A percentile compares a stretch with the other conserved stretches of the same genome.
These are phyloP conservation scores for Spodoptera litura DNA, from an alignment of 1,140 invertebrate genomes.

Conservation along the genomic window DNA sequence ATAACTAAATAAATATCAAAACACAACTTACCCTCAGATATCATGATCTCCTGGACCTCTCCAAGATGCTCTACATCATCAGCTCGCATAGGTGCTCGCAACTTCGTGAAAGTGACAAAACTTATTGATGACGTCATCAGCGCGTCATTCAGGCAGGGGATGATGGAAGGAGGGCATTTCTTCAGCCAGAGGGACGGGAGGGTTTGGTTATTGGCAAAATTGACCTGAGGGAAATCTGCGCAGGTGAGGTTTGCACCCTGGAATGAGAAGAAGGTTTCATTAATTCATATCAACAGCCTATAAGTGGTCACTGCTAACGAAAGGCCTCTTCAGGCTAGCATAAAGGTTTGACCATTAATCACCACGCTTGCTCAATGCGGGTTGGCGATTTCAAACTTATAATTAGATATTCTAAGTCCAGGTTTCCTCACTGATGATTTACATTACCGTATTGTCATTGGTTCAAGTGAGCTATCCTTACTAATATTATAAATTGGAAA, in stretches of 20 bases:
- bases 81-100: not conserved
- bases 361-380: too few relatives aligned
- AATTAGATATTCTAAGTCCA: too few relatives aligned
- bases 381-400: too few relatives aligned
- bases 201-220: not conserved
- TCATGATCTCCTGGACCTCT: not conserved
- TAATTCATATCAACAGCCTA: too few relatives aligned
- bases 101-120: not conserved
- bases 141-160: not conserved
- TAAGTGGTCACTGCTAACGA: too few relatives aligned
- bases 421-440: too few relatives aligned
- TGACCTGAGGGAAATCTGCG: constrained; percentile 9
- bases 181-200: not conserved
- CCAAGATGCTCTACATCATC: not conserved
- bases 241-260: constrained; percentile 28
- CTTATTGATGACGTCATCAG: not conserved
- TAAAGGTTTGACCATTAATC: too few relatives aligned
- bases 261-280: not conserved
- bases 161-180: not conserved
- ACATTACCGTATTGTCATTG: too few relatives aligned
- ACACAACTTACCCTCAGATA: not conserved
- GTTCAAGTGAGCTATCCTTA: too few relatives aligned
- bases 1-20: too few relatives aligned
- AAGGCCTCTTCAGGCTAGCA: too few relatives aligned
- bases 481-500: too few relatives aligned